Evolutionary conservation across 2,797 vertebrate genomes (phyloP).

Genomic region (Coranthus polyacanthus): DNA sequence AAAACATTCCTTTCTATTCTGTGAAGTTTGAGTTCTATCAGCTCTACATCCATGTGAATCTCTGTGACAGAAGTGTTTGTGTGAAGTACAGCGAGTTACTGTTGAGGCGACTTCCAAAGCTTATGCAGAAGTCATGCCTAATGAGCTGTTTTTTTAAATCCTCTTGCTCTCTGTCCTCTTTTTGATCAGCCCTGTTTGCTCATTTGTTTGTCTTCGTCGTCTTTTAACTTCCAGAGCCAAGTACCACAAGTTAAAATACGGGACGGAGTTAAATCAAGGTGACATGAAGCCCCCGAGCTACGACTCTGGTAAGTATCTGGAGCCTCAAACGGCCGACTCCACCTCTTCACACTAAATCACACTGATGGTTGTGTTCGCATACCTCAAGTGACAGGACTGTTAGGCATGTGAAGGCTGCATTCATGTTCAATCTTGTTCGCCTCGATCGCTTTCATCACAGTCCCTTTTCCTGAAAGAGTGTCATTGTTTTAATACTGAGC

Average conservation of each 20-base stretch:
- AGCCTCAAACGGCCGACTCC: constrained; percentile 12
- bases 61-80: not conserved
- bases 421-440: constrained; percentile 74
- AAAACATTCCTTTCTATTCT: too few relatives aligned
- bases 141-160: constrained; percentile 13
- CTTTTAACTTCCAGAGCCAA: constrained; percentile 89
- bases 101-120: constrained; percentile 34
- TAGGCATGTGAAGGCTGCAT: constrained; percentile 18
- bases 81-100: constrained; percentile 28
- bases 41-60: too few relatives aligned
- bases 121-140: constrained; percentile 35
- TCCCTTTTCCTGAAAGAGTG: constrained; percentile 33
- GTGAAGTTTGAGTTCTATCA: too few relatives aligned
- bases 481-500: constrained; percentile 14
- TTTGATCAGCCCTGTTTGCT: constrained; percentile 56
- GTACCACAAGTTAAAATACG: constrained; percentile 99
- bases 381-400: constrained; percentile 55
- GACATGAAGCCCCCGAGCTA: constrained; percentile 99
- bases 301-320: constrained; percentile 92
- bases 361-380: constrained; percentile 59
- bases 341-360: constrained; percentile 51
- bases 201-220: constrained; percentile 32
- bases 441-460: constrained; percentile 32
- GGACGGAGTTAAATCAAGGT: constrained; percentile 97
- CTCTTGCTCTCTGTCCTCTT: not conserved